phyloP scores from a whole-genome alignment of 2,797 vertebrate species.

The Hipposideros larvatus region DNA sequence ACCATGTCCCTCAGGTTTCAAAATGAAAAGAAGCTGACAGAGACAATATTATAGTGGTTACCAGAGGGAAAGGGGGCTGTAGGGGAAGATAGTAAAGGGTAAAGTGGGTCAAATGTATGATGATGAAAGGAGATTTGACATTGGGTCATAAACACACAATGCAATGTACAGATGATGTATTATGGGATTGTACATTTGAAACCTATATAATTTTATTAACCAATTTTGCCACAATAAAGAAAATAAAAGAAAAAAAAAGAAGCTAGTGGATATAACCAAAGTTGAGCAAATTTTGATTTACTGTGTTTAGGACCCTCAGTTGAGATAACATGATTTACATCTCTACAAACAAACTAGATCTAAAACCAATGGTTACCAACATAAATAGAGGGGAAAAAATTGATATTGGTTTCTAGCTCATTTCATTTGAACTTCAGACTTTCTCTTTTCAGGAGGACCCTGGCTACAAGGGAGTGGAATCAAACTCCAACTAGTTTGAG shows the following conservation, averaged over 20 bases:
- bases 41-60: no score
- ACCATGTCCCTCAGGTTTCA: background rate
- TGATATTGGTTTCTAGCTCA: background rate
- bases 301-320: background rate
- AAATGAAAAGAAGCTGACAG: background rate
- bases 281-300: background rate
- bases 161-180: no score
- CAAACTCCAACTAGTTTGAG: background rate
- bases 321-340: conserved; percentile 50
- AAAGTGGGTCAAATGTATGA: no score
- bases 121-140: no score
- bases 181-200: no score
- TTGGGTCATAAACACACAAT: no score
- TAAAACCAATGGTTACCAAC: background rate
- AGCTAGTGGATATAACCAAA: background rate
- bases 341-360: conserved; percentile 26
- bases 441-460: background rate
- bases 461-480: background rate
- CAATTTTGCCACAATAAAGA: no score
- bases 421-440: conserved; percentile 54
- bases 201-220: no score
- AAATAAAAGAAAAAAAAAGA: background rate
- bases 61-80: no score
- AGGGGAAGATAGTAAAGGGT: no score
- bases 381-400: background rate